These are phyloP conservation scores for Rhyzopertha dominica DNA, from an alignment of 1,140 invertebrate species.

Conservation along the genomic window DNA sequence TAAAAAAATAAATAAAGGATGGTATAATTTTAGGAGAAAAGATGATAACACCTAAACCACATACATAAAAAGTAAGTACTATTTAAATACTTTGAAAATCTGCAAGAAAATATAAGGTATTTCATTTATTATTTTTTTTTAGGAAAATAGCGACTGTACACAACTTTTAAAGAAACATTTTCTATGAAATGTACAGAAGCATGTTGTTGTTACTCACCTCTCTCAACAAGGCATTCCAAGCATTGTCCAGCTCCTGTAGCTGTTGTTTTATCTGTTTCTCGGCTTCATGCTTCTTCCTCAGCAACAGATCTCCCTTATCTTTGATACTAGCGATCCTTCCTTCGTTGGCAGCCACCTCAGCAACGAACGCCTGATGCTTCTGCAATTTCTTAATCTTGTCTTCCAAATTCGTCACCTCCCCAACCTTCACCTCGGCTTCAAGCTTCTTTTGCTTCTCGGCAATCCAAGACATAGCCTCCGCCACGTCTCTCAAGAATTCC, in stretches of 20 bases:
- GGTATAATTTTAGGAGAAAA: no score
- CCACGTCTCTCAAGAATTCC: slow-evolving; percentile 86
- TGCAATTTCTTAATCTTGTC: slow-evolving; percentile 95
- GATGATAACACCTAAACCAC: no score
- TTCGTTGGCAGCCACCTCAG: slow-evolving; percentile 87
- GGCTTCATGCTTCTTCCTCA: slow-evolving; percentile 61
- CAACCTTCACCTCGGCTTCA: slow-evolving; percentile 64
- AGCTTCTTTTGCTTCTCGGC: slow-evolving; percentile 89
- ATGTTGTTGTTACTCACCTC: no score
- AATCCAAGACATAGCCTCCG: slow-evolving; percentile 87
- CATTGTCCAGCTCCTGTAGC: slow-evolving; percentile 61
- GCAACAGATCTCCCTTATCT: slow-evolving; percentile 62
- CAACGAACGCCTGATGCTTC: slow-evolving; percentile 96
- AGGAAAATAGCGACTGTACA: no score
- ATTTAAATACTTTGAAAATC: no score
- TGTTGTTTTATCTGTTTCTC: slow-evolving; percentile 71
- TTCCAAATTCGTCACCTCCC: slow-evolving; percentile 70
- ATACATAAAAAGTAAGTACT: no score
- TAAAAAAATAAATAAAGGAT: no score
- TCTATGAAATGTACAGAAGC: no score
- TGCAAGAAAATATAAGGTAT: no score
- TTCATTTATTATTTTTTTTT: no score
- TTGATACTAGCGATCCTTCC: slow-evolving; percentile 80
- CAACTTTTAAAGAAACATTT: no score
- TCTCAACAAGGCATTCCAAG: slow-evolving; percentile 78